phyloP scores from a whole-genome alignment of 2,797 vertebrate genomes.

The Syngnathus rostellatus region DNA sequence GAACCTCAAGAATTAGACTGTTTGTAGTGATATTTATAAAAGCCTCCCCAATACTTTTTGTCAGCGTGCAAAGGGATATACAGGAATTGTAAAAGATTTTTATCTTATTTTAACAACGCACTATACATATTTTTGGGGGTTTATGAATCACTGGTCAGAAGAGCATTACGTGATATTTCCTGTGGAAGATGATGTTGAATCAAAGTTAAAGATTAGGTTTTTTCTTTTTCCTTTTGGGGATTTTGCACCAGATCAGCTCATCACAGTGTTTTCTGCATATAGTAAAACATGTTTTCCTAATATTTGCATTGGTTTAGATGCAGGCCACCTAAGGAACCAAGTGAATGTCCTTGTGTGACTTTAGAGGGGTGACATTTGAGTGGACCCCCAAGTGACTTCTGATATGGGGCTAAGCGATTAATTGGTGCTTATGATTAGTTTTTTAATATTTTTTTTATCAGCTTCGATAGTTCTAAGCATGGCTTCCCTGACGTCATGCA shows the following conservation, averaged over 20 bases:
- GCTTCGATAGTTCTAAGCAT: no score
- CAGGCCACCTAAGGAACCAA: background rate
- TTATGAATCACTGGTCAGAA: background rate
- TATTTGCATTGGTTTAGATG: background rate
- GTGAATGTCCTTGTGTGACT: background rate
- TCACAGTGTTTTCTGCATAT: background rate
- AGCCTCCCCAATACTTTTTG: background rate
- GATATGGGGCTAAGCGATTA: no score
- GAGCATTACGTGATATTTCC: background rate
- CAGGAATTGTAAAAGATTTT: background rate
- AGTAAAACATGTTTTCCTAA: background rate
- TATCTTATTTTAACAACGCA: background rate
- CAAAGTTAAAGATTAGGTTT: background rate
- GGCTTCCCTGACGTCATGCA: no score
- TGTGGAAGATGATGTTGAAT: slow-evolving; percentile 1
- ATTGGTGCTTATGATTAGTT: no score
- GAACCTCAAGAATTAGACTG: background rate
- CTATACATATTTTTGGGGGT: background rate
- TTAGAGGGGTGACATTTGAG: no score
- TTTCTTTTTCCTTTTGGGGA: background rate
- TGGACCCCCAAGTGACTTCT: no score
- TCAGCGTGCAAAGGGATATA: background rate
- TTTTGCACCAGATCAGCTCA: background rate
- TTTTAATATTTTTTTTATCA: no score
- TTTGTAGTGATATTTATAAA: background rate